phyloP scores from a whole-genome alignment of 2,113 vertebrate species.

The Porphyrio hochstetteri region DNA sequence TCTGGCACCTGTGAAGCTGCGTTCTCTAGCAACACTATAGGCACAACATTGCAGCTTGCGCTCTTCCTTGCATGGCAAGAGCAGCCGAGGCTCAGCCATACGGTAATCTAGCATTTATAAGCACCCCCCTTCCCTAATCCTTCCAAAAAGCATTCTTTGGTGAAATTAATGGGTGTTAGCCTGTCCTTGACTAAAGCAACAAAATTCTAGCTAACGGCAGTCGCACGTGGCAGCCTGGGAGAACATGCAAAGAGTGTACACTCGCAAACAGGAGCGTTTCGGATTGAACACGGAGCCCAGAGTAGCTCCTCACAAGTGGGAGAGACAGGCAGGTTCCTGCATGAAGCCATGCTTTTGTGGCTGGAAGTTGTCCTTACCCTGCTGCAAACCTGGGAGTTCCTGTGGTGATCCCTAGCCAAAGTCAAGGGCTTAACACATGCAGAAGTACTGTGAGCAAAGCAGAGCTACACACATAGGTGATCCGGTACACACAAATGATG shows the following conservation, averaged over 20 bases:
- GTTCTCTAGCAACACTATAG: not conserved
- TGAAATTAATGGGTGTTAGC: not conserved
- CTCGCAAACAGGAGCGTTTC: not conserved
- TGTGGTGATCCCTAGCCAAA: not conserved
- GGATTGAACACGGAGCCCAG: not conserved
- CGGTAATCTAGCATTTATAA: not conserved
- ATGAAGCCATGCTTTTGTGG: not conserved
- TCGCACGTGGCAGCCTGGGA: rapidly evolving
- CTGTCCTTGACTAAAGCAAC: not conserved
- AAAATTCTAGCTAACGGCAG: not conserved
- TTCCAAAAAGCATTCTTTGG: not conserved
- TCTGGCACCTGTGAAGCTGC: not conserved
- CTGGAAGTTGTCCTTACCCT: not conserved
- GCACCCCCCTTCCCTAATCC: not conserved
- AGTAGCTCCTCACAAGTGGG: not conserved
- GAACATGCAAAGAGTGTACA: not conserved
- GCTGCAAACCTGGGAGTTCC: not conserved
- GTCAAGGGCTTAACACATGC: not conserved
- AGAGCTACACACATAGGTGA: not conserved
- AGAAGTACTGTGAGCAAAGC: not conserved
- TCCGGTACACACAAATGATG: not conserved
- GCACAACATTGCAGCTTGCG: not conserved
- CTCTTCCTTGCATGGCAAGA: not conserved
- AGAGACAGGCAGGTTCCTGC: not conserved
- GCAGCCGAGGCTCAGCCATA: not conserved